Base-by-base conservation (phyloP, 2,113 vertebrate genomes). In the Scolopax mira region DNA sequence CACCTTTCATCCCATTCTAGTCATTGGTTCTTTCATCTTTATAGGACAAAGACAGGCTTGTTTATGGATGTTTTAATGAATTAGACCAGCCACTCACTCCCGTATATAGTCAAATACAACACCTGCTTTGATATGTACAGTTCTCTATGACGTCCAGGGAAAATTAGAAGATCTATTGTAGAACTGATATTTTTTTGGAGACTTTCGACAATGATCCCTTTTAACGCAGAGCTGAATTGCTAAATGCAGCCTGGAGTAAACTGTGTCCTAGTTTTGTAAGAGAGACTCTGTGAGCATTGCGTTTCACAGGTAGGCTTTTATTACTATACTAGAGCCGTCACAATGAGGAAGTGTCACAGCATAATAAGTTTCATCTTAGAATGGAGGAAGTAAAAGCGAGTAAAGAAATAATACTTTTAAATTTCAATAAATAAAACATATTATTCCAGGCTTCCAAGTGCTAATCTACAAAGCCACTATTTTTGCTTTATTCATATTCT, bases 1-100 rank as follows among this genome's bases (percentile, higher is more conserved):
- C 98, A 97, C 97, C 98, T 98, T 98, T 98, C 97, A 98, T 97
- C 97, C 96, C 94, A 96, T 96, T 97, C 92, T 93, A 88, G 96
- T 93, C 95, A 49, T 92, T 2, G 13, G 91, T 82, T 84, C 98
- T 98, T 98, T 98, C 98, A 98, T 98, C 98, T 98, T 73, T 66
- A 62, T 87, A 79, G 97, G 98, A 98, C 98, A 98, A 98, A 98
- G 98, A 83, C 97, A 30, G 61, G 95, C 96, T 97, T 98, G 98
- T 98, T 97, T 98, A 94, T 93, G 92, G 96, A 95, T 51, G 35
- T 94, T 97, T 94, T 96, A 97, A 95, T 97, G 97, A 96, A 94
- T 61, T 79, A 66, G 97, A 79, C 88, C 89, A 93, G 95, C 97
- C 96, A 70, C 85, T 97, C 89, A 35, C 94, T 97, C 92, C 74